Percentiles rank a stretch among this genome's conserved stretches.
Conservation (phyloP, 2,797 vertebrate species). For the Sebastes trivittatus region DNA sequence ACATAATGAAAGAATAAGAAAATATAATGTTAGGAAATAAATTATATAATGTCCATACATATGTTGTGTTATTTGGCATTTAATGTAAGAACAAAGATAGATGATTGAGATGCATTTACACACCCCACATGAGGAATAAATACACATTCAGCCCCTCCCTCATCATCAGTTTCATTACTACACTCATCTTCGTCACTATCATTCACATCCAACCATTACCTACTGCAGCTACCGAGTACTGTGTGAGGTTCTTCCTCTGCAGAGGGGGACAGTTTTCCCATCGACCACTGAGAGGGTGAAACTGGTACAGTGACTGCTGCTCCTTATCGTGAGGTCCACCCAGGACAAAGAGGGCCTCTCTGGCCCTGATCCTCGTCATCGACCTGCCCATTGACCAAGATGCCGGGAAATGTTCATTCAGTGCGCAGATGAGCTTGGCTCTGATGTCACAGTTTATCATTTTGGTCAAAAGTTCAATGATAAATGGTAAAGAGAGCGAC, state of each 20-base stretch:
- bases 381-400: conserved; percentile 81
- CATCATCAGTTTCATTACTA: background rate
- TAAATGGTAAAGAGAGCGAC: conserved; percentile 86
- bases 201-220: conserved; percentile 79
- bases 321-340: conserved; percentile 89
- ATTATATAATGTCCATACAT: background rate
- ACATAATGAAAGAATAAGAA: background rate
- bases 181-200: background rate
- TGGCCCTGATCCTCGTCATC: conserved; percentile 68
- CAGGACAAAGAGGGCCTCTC: conserved; percentile 86
- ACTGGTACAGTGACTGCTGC: conserved; percentile 86
- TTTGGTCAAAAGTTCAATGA: conserved; percentile 82
- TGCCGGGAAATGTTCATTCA: conserved; percentile 83
- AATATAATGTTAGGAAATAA: background rate
- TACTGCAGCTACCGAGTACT: conserved; percentile 89
- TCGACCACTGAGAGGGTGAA: conserved; percentile 82
- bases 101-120: background rate
- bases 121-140: background rate
- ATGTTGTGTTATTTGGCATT: background rate
- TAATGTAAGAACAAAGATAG: background rate
- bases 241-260: conserved; percentile 88
- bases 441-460: conserved; percentile 79
- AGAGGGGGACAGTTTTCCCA: conserved; percentile 89
- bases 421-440: conserved; percentile 82
- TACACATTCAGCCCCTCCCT: background rate